Evolutionary conservation across 2,888 invertebrate genomes (phyloP), one percentile per base, ranked within the genome.

Genomic region (Catocala sponsa): DNA sequence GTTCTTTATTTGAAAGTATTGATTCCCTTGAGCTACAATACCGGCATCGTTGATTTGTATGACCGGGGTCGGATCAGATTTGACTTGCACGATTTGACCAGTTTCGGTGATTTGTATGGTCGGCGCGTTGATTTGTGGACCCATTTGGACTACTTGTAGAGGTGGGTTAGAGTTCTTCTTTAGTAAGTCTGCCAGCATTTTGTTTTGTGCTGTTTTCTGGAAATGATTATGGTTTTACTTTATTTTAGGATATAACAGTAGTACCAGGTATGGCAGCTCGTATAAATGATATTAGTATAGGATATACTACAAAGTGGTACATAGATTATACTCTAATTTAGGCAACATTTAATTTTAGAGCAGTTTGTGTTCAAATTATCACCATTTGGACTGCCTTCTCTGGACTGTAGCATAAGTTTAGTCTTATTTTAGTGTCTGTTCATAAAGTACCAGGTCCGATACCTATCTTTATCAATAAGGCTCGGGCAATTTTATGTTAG

Each of bases 151-250:
- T 0, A 94, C 90, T 83, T 94, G 94, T 0, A 94, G 89, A 1
- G 95, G 95, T 0, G 95, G 95, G 69, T 94, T 92, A 0, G 95
- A 94, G 85, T 97, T 97, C 80, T 97, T 96, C 84, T 98, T 98
- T 4, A 98, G 91, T 55, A 98, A 90, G 85, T 98, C 98, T 0
- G 98, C 98, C 50, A 98, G 92, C 97, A 98, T 97, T 88, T 97
- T 97, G 80, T 97, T 97, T 82, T 94, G 92, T 0, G 91, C 90
- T 0, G 91, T 82, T 80, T 94, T 94, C 94, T 94, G 82, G 9
- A 68, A 78, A 38, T 25, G 35, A 54, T 48, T 12, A 11, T 44
- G 15, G 25, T 12, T 32, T 15, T 55, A 43, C 25, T 1, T 25
- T 53, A 25, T 4, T 25, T 42, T 42, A 7, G 2, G 35, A 38